Conservation (phyloP, 1,140 invertebrate species). For the Solenopsis fugax region DNA sequence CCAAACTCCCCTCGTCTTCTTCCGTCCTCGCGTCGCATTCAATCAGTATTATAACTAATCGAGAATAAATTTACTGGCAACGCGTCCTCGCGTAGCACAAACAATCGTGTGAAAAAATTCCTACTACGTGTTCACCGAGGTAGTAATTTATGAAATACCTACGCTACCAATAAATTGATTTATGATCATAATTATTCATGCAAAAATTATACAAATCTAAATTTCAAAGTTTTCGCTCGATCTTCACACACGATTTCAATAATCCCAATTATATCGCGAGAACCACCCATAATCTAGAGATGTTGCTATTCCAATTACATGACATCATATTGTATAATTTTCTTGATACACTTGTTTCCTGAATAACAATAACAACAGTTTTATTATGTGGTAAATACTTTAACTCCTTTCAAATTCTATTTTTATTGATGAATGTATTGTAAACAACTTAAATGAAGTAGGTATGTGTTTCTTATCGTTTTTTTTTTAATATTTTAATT, state of each 20-base stretch:
- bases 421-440: not conserved
- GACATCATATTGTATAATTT: not conserved
- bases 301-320: not conserved
- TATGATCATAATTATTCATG: conserved; percentile 22
- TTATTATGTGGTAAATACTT: not conserved
- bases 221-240: not conserved
- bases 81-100: not conserved
- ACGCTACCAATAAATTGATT: not conserved
- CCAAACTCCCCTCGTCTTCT: not conserved
- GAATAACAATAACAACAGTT: not conserved
- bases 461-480: not conserved
- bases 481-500: not conserved
- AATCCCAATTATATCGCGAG: not conserved
- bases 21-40: not conserved
- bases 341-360: not conserved
- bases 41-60: conserved; percentile 33
- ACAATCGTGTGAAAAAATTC: not conserved
- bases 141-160: conserved; percentile 1
- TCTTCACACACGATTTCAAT: not conserved
- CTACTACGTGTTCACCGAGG: not conserved
- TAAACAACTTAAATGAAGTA: not conserved
- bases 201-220: not conserved
- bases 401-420: not conserved
- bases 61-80: conserved; percentile 18
- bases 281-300: not conserved